phyloP scores from a whole-genome alignment of 1,140 invertebrate genomes.

The Drosophila lowei region DNA sequence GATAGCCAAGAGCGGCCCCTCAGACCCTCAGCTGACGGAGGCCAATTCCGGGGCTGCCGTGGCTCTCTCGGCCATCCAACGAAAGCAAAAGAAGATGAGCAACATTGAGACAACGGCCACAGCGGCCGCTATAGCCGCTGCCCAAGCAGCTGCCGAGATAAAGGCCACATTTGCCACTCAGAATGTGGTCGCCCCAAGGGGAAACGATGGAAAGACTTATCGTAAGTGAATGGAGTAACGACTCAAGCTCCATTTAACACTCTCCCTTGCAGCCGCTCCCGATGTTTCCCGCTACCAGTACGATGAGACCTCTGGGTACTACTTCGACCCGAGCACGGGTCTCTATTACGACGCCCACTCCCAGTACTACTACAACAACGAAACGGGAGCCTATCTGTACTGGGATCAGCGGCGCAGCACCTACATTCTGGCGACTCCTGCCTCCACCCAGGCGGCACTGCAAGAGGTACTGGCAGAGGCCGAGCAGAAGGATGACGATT shows the following conservation, averaged over 20 bases:
- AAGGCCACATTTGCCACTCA: constrained; percentile 65
- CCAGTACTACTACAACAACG: constrained; percentile 96
- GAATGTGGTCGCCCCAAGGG: constrained; percentile 83
- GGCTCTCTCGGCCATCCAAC: constrained; percentile 92
- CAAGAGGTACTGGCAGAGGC: constrained; percentile 57
- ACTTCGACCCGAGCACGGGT: constrained; percentile 96
- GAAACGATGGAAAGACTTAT: constrained; percentile 87
- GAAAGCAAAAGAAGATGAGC: constrained; percentile 82
- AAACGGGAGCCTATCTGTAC: constrained; percentile 95
- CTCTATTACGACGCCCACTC: constrained; percentile 98
- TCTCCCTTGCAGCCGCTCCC: constrained; percentile 87
- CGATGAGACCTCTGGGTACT: constrained; percentile 97
- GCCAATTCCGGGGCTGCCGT: constrained; percentile 95
- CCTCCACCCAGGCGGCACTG: constrained; percentile 83
- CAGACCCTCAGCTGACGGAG: constrained; percentile 84
- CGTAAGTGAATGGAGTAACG: constrained; percentile 83
- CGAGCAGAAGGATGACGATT: constrained; percentile 66
- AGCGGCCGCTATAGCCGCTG: constrained; percentile 71
- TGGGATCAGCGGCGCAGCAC: constrained; percentile 94
- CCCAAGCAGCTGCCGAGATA: constrained; percentile 65
- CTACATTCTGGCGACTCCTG: constrained; percentile 89
- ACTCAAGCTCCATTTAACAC: background rate
- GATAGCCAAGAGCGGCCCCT: constrained; percentile 85
- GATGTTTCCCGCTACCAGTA: constrained; percentile 96
- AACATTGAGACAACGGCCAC: constrained; percentile 73